These are phyloP conservation scores for Corvus moneduloides DNA, from an alignment of 2,113 vertebrate genomes.

Conservation along the genomic window DNA sequence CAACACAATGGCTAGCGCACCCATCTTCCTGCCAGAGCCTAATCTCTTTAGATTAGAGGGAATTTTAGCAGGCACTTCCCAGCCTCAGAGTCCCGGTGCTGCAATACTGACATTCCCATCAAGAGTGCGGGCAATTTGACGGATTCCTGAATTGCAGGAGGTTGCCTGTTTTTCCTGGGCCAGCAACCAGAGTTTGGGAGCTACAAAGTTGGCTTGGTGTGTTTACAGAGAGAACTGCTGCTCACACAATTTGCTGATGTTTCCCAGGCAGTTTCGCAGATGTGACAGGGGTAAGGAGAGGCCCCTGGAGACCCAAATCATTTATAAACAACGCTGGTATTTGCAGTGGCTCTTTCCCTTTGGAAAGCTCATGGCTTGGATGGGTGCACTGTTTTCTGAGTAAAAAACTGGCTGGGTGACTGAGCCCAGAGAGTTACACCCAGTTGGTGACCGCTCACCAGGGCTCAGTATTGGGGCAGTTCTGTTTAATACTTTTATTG, in stretches of 20 bases:
- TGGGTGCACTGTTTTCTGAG: background rate
- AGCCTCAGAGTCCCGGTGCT: accelerated
- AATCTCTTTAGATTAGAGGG: background rate
- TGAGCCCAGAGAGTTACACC: too few relatives aligned
- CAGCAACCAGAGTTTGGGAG: background rate
- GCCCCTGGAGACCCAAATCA: background rate
- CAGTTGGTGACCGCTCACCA: background rate
- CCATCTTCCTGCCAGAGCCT: background rate
- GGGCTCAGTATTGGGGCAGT: background rate
- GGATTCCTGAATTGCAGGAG: background rate
- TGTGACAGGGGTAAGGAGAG: background rate
- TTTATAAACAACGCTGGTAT: accelerated
- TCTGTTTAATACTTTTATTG: background rate
- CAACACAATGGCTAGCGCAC: background rate
- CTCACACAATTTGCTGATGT: background rate
- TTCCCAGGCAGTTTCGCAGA: background rate
- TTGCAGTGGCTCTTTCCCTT: background rate
- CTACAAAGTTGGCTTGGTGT: background rate
- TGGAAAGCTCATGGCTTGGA: background rate
- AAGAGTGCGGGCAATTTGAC: background rate
- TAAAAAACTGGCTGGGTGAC: background rate
- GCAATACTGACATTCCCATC: background rate
- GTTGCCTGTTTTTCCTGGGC: accelerated
- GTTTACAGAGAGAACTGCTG: background rate
- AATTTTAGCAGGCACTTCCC: background rate